A percentile compares a stretch with the other conserved stretches of the same genome.
These are phyloP conservation scores for Pseudomyrmex sp. DNA, from an alignment of 1,140 invertebrate species.

Conservation along the genomic window DNA sequence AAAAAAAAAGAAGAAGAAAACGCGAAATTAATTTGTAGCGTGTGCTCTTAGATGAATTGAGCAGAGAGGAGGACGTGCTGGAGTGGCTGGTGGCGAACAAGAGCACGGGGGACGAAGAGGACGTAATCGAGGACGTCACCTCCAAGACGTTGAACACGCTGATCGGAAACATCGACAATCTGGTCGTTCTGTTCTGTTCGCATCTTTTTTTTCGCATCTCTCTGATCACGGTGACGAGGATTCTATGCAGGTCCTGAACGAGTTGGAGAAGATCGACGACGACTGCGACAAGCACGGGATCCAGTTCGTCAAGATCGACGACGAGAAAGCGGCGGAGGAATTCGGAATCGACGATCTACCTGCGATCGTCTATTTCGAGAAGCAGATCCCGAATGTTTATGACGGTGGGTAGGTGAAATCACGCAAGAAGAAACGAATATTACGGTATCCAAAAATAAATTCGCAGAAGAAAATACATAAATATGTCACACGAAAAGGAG, in stretches of 20 bases:
- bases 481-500: not conserved
- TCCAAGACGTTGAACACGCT: slow-evolving; percentile 94
- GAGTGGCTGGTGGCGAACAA: slow-evolving; percentile 97
- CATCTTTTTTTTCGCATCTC: slow-evolving; percentile 69
- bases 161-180: slow-evolving; percentile 95
- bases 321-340: slow-evolving; percentile 91
- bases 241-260: slow-evolving; percentile 92
- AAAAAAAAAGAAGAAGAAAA: too few species aligned
- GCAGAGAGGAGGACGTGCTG: slow-evolving; percentile 95
- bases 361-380: slow-evolving; percentile 96
- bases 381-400: slow-evolving; percentile 96
- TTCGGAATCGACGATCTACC: slow-evolving; percentile 95
- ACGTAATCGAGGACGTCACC: slow-evolving; percentile 97
- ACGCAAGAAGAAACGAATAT: not conserved
- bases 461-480: not conserved
- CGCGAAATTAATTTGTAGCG: slow-evolving; percentile 23
- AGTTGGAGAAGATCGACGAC: slow-evolving; percentile 96
- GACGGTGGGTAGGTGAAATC: slow-evolving; percentile 87
- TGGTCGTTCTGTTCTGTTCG: slow-evolving; percentile 97
- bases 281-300: slow-evolving; percentile 96
- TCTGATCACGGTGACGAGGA: slow-evolving; percentile 92
- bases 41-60: slow-evolving; percentile 91
- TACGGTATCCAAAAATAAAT: not conserved
- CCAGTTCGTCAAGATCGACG: slow-evolving; percentile 97
- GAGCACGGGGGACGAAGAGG: slow-evolving; percentile 96